Percentiles rank a stretch among this genome's conserved stretches.
Conservation (phyloP, 2,797 vertebrate genomes). For the Mormyrus proboscirostris region DNA sequence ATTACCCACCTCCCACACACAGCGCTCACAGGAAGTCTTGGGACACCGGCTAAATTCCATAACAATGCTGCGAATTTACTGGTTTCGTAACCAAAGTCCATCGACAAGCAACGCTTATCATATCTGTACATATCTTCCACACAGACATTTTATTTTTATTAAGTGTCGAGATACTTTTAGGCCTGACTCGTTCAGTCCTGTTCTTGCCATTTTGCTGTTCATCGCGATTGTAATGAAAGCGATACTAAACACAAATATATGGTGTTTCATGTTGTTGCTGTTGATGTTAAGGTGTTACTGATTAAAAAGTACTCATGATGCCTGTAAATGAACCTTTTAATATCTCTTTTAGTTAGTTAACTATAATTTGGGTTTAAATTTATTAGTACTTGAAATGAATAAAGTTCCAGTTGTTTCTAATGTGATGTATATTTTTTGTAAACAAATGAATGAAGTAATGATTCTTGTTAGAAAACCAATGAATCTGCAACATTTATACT, state of each 20-base stretch:
- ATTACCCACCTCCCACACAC: background rate
- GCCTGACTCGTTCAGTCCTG: background rate
- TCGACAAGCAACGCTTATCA: background rate
- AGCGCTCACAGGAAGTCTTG: background rate
- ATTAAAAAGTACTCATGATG: background rate
- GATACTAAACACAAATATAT: background rate
- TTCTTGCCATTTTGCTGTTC: background rate
- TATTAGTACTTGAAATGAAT: background rate
- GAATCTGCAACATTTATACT: background rate
- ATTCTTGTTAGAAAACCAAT: background rate
- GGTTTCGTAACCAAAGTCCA: background rate
- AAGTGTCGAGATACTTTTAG: background rate
- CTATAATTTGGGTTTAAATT: background rate
- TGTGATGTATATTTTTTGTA: background rate
- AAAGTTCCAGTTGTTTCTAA: background rate
- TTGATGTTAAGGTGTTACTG: background rate
- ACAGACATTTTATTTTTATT: background rate
- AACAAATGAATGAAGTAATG: background rate
- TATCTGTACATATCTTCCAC: background rate
- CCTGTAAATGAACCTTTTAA: background rate
- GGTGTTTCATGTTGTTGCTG: background rate
- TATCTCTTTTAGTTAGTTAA: background rate
- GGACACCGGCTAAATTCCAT: background rate
- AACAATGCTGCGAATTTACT: background rate
- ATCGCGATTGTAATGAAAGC: background rate